Percentiles rank a stretch among this genome's conserved stretches.
phyloP scores from a whole-genome alignment of 92 coral and sea anemone species.

The Micromussa lordhowensis region DNA sequence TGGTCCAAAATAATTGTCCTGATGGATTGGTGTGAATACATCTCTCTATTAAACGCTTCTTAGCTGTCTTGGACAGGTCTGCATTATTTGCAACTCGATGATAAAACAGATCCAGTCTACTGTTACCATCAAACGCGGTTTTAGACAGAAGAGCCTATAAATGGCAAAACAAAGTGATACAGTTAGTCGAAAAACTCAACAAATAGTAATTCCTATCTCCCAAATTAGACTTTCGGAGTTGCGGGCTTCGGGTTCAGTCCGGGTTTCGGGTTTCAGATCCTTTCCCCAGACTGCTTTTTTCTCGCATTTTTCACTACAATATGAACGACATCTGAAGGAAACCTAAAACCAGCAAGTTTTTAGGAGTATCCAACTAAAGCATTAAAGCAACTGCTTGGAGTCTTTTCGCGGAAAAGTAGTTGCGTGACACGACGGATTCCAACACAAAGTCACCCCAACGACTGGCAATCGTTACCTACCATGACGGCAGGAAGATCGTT shows the following conservation, averaged over 20 bases:
- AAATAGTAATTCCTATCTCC: too few species aligned
- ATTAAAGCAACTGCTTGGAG: not conserved
- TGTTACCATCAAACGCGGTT: constrained; percentile 49
- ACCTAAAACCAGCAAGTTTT: too few species aligned
- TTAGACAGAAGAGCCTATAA: constrained; percentile 35
- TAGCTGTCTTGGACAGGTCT: constrained; percentile 20
- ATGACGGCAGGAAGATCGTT: constrained; percentile 31
- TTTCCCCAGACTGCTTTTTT: not conserved
- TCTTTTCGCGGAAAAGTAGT: not conserved
- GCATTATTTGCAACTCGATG: constrained; percentile 50
- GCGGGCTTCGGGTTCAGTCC: too few species aligned
- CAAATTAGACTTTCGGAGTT: too few species aligned
- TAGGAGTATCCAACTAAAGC: too few species aligned
- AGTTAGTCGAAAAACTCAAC: not conserved
- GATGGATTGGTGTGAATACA: constrained; percentile 74
- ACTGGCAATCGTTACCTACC: not conserved
- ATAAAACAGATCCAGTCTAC: constrained; percentile 62
- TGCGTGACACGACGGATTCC: not conserved
- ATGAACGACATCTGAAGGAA: too few species aligned
- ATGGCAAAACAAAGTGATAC: not conserved
- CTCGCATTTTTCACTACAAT: too few species aligned
- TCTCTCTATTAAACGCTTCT: constrained; percentile 54
- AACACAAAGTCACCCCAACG: not conserved
- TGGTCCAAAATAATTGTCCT: constrained; percentile 50
- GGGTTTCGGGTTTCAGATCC: not conserved